Conservation (phyloP, 2,797 vertebrate species). For the Bucorvus abyssinicus region DNA sequence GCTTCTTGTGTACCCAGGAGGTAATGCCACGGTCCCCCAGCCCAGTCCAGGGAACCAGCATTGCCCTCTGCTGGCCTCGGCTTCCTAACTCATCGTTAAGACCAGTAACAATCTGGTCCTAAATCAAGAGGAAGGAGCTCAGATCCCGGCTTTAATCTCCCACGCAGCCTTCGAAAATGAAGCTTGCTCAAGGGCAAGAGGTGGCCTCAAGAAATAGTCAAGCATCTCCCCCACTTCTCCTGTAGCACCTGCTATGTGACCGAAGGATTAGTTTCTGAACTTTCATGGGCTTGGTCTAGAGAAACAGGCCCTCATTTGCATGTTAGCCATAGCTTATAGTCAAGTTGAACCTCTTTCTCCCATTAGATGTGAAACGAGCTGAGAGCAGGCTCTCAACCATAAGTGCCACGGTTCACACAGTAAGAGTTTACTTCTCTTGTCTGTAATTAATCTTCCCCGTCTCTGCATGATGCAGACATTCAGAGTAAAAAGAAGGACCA, state of each 20-base stretch:
- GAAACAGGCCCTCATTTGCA: background rate
- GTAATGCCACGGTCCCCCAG: background rate
- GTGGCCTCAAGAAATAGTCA: background rate
- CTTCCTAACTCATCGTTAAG: background rate
- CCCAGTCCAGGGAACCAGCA: background rate
- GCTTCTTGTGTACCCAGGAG: background rate
- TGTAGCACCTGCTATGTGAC: background rate
- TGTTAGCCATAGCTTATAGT: background rate
- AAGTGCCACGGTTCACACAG: background rate
- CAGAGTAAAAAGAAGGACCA: background rate
- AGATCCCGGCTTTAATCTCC: background rate
- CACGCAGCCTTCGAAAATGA: background rate
- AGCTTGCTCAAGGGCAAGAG: background rate
- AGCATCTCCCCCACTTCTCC: background rate
- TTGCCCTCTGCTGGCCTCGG: background rate
- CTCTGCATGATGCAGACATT: background rate
- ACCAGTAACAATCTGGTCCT: background rate
- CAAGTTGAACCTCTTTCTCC: background rate
- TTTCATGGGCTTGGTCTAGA: accelerated
- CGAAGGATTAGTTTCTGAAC: background rate
- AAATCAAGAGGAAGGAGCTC: background rate
- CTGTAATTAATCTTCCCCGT: slow-evolving; percentile 20
- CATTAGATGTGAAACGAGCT: background rate
- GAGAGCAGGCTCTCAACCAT: background rate
- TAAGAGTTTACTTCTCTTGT: background rate